Evolutionary conservation across 2,888 invertebrate genomes (phyloP), one percentile per base, ranked within the genome.

Genomic region (Alloplasta piceator): DNA sequence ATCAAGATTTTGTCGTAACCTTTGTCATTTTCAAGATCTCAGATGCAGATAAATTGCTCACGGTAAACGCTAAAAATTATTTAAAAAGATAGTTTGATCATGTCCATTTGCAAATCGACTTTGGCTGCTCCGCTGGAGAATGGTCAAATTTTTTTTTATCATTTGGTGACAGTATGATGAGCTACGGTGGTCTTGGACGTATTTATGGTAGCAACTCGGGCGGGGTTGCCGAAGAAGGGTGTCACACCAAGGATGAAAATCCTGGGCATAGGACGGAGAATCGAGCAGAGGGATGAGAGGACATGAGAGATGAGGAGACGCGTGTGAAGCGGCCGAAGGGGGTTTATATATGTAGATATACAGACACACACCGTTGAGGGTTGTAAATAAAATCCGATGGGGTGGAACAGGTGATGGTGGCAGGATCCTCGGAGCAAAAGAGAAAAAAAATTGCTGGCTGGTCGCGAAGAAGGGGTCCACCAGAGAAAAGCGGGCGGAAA

Each of bases 391-490:
- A 52, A 88, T 87, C 82, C 88, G 86, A 86, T 85, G 85, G 87
- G 83, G 85, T 84, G 87, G 86, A 90, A 87, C 87, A 85, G 86
- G 86, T 85, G 88, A 87, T 85, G 87, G 86, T 89, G 90, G 89
- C 89, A 85, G 82, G 83, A 80, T 68, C 89, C 89, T 26, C 87
- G 87, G 86, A 77, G 50, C 66, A 68, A 85, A 82, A 88, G 88
- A 87, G 85, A 50, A 70, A 66, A 81, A 68, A 74, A 79, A 75
- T 67, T 74, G 63, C 52, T 58, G 71, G 36, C 64, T 52, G 76
- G 61, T 67, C 76, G 72, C 66, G 55, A 72, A 63, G 48, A 58
- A 60, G 67, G 16, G 55, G 72, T 43, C n/a, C n/a, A n/a, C n/a
- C n/a, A 36, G 16, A 61, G 70, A 50, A 75, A 75, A 77, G 77